Evolutionary conservation across 2,797 vertebrate species (phyloP).

Genomic region (Clarias pachynema): DNA sequence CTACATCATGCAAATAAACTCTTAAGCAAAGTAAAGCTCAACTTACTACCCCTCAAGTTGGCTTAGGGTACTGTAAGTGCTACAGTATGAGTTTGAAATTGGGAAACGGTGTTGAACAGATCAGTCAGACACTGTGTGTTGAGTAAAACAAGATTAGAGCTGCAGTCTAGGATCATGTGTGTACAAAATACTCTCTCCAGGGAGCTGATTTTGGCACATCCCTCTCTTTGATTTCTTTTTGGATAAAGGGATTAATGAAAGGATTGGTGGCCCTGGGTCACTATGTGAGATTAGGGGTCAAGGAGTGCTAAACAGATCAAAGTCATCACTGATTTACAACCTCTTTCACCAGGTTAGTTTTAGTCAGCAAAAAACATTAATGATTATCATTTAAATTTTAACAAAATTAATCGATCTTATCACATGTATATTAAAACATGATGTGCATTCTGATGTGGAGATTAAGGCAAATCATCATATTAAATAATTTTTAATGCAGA

Average conservation of each 20-base stretch:
- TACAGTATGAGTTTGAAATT: background rate
- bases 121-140: conserved; percentile 8
- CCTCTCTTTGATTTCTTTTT: conserved; percentile 30
- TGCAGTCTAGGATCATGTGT: background rate
- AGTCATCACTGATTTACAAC: conserved; percentile 3
- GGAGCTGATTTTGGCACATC: conserved; percentile 24
- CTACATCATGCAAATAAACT: background rate
- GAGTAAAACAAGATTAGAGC: background rate
- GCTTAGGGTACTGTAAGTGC: background rate
- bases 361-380: background rate
- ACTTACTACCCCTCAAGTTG: background rate
- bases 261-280: conserved; percentile 21
- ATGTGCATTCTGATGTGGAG: background rate
- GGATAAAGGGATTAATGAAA: background rate
- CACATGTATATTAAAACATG: background rate
- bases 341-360: background rate
- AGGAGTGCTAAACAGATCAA: conserved; percentile 11
- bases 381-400: background rate
- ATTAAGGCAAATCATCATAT: background rate
- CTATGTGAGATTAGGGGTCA: conserved; percentile 29
- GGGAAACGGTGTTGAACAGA: background rate
- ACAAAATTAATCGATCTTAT: background rate
- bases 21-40: background rate
- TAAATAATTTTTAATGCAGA: background rate
- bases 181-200: conserved; percentile 26